Percentiles rank a stretch among this genome's conserved stretches.
These are phyloP conservation scores for Ophioninae sp. DNA, from an alignment of 2,888 invertebrate genomes.

Conservation along the genomic window DNA sequence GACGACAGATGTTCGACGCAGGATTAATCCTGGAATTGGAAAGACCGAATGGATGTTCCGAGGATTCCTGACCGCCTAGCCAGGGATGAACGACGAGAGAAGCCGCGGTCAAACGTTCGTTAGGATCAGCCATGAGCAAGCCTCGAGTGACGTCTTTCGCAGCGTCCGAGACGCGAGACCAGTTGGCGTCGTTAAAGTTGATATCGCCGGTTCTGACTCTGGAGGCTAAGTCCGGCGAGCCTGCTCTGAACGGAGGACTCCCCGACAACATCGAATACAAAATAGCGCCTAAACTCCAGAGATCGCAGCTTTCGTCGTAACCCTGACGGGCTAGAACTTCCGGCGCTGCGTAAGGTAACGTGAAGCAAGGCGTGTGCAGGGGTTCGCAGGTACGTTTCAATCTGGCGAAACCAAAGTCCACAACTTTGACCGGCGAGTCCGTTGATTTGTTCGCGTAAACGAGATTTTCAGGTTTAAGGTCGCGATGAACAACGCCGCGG, in stretches of 20 bases:
- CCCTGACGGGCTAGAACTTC: slow-evolving; percentile 91
- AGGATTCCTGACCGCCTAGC: slow-evolving; percentile 80
- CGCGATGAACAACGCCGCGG: slow-evolving; percentile 93
- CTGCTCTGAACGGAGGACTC: slow-evolving; percentile 91
- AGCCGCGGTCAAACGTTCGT: slow-evolving; percentile 86
- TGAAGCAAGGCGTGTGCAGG: slow-evolving; percentile 94
- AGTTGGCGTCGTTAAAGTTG: slow-evolving; percentile 87
- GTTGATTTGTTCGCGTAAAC: slow-evolving; percentile 84
- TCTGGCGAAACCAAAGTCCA: slow-evolving; percentile 98
- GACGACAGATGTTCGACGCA: neutral
- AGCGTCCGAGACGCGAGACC: slow-evolving; percentile 88
- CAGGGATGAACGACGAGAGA: slow-evolving; percentile 87
- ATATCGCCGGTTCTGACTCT: slow-evolving; percentile 91
- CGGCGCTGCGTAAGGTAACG: slow-evolving; percentile 96
- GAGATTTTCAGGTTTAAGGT: slow-evolving; percentile 95
- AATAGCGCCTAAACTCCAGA: slow-evolving; percentile 98
- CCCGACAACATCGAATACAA: slow-evolving; percentile 94
- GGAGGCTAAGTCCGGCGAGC: slow-evolving; percentile 89
- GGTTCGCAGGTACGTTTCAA: slow-evolving; percentile 85
- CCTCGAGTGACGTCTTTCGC: slow-evolving; percentile 90
- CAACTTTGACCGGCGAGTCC: slow-evolving; percentile 89
- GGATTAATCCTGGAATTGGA: neutral
- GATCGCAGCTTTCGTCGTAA: slow-evolving; percentile 96
- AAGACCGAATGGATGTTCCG: neutral
- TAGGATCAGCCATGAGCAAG: slow-evolving; percentile 90